phyloP scores from a whole-genome alignment of 2,888 invertebrate species.

The Nemurella pictetii region DNA sequence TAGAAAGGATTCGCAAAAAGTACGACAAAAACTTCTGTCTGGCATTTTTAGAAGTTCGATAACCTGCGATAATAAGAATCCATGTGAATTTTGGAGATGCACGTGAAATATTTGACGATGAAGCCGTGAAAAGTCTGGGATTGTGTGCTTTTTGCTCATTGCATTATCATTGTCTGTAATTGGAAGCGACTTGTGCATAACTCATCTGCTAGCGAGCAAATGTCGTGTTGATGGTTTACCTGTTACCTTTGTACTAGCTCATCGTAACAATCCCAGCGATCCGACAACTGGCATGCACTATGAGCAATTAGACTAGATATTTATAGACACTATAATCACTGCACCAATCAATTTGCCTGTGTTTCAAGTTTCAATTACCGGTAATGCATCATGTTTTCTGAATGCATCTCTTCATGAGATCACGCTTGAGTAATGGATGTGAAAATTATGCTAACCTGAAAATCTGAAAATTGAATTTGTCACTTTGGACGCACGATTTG shows the following conservation, averaged over 20 bases:
- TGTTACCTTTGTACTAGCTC: neutral
- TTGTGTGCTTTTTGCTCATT: neutral
- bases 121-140: neutral
- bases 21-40: neutral
- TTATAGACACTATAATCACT: neutral
- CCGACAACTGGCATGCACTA: neutral
- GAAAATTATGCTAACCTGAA: neutral
- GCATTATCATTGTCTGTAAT: slow-evolving; percentile 11
- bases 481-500: neutral
- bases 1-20: neutral
- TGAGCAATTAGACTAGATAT: neutral
- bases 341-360: neutral
- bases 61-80: neutral
- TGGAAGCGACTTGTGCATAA: neutral
- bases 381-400: neutral
- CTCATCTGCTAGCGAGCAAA: neutral
- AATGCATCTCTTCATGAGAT: neutral
- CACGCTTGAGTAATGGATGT: neutral
- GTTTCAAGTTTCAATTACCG: neutral
- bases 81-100: slow-evolving; percentile 8
- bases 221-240: neutral
- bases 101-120: neutral
- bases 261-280: neutral
- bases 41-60: neutral
- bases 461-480: neutral